A percentile compares a stretch with the other conserved stretches of the same genome.
phyloP scores from a whole-genome alignment of 2,888 invertebrate species.

The Thysanoteuthis rhombus region DNA sequence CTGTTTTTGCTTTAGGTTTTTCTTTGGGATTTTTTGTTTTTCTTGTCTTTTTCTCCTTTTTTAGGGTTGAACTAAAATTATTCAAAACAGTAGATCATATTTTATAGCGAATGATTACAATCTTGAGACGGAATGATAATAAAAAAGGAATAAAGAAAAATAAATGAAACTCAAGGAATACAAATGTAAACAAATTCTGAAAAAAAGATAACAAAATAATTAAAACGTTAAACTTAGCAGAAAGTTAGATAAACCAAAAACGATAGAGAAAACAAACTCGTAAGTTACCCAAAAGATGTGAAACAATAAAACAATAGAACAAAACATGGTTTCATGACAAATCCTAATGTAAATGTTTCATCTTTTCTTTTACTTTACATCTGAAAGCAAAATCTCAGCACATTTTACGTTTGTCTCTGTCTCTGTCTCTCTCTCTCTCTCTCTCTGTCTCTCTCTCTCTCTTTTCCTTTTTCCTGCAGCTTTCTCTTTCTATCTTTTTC shows the following conservation, averaged over 20 bases:
- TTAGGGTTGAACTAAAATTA: background rate
- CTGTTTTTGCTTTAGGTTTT: background rate
- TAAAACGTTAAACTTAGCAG: background rate
- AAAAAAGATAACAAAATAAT: background rate
- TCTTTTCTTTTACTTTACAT: background rate
- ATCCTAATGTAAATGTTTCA: background rate
- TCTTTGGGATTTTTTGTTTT: background rate
- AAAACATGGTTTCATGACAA: background rate
- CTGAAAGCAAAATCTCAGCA: background rate
- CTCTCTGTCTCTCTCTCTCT: background rate
- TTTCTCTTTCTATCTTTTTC: background rate
- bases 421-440: background rate
- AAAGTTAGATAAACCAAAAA: background rate
- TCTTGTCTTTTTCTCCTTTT: background rate
- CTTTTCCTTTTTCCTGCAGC: background rate
- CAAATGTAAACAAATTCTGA: too few relatives aligned
- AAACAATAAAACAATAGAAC: background rate
- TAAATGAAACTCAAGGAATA: too few relatives aligned
- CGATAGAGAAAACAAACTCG: background rate
- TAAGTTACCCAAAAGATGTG: background rate
- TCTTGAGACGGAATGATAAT: background rate
- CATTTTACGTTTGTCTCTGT: background rate
- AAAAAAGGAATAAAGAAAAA: too few relatives aligned
- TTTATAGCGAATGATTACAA: constrained; percentile 12
- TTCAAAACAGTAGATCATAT: constrained; percentile 12